Base-by-base conservation (phyloP, 1,140 invertebrate genomes). In the Hormaphis cornu region DNA sequence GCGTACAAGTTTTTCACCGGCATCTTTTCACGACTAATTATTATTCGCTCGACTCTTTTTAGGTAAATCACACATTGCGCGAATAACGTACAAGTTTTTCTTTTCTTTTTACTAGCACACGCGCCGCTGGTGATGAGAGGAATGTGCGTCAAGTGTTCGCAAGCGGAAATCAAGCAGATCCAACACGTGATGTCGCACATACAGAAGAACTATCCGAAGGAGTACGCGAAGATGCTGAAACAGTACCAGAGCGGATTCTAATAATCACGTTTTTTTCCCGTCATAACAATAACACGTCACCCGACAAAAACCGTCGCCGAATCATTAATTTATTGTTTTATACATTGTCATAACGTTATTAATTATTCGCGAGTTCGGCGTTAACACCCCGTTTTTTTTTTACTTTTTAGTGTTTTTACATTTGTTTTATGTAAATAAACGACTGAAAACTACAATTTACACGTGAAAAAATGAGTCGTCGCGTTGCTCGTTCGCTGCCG, bases 141-240 rank as follows among this genome's bases (percentile, higher is more conserved):
- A 24, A 80, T 84, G 44, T 88, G 87, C 74, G 84, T 85, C 1
- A 84, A 87, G 73, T 88, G 87, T 73, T 80, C 79, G 7, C 82
- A 82, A 3, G 79, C 84, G 73, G 86, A 88, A 77, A 82, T 81
- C 28, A 81, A 80, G 72, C 86, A 88, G 77, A 87, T 88, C 66
- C 83, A 86, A 76, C 83, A 82, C 73, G 86, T 87, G 6, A 78
- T 88, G 8, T 82, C 83, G 5, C 85, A 86, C 76, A 83, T 88
- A 66, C 86, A 88, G 73, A 79, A 83, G 72, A 82, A 84, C 73
- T 87, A 82, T 74, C 87, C 87, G 3, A 85, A 86, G 73, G 86
- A 88, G 76, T 88, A 86, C 86, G 79, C 81, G 16, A 87, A 85
- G 77, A 82, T 88, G 72, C 78, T 88, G 3, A 71, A 74, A 50